Base-by-base conservation (phyloP, 2,113 vertebrate genomes). In the Azemiops feae region DNA sequence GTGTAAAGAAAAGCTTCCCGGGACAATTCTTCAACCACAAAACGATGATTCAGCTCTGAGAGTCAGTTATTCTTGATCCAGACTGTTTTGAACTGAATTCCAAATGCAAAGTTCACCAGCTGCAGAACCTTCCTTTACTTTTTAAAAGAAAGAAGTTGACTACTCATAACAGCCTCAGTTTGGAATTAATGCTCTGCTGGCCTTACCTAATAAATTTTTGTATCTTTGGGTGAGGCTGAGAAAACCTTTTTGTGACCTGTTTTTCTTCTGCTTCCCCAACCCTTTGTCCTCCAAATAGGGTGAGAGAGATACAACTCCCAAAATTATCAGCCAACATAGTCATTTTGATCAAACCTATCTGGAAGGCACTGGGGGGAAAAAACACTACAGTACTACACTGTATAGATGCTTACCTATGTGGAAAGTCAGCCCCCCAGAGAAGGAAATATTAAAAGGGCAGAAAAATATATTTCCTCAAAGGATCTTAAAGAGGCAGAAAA, bases 11-110 rank as follows among this genome's bases (percentile, higher is more conserved):
- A 14, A 34, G 47, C 52, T 92, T 87, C 4, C 25, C 92, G 69
- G 58, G 69, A 88, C 14, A 90, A 94, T 92, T 57, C 87, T 10
- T 18, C 92, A 64, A 74, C 92, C 43, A 85, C 92, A 91, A 90
- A 91, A 45, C 90, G 89, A 20, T 55, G 86, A 95, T 93, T 95
- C 94, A 57, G 14, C 60, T 22, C 25, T 39, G 7, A 55, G 9
- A 92, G 90, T 93, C 25, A 91, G 53, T 27, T n/a, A 89, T 23
- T 60, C 2, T 57, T 87, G 30, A 34, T 91, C 25, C 43, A 9
- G 74, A 8, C n/a, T 85, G 6, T 18, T 57, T 43, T 18, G 50
- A 25, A 85, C 60, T 27, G 69, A 85, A 91, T 55, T 55, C 18
- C 34, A 55, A 91, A 86, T 27, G n/a, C 8, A 58, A 39, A 45